Evolutionary conservation across 2,113 vertebrate genomes (phyloP).

Genomic region (Lanius ludovicianus): DNA sequence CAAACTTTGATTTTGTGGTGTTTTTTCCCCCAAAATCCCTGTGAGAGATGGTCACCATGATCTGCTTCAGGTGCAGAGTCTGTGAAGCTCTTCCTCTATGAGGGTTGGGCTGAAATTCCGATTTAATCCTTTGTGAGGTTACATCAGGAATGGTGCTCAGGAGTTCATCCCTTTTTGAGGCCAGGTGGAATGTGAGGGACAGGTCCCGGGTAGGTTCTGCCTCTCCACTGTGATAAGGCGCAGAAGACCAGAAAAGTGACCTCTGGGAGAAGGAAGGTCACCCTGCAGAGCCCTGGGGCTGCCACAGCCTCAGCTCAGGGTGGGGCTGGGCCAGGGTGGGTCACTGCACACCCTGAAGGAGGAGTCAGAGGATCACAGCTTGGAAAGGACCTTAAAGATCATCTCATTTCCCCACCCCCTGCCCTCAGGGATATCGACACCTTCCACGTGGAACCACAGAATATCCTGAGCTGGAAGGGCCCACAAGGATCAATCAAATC

Average conservation of each 20-base stretch:
- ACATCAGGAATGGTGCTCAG: not conserved
- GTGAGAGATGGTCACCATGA: not conserved
- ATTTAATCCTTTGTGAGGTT: not conserved
- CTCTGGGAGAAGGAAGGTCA: not conserved
- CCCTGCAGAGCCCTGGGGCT: not conserved
- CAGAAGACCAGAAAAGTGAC: not conserved
- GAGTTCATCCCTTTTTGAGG: not conserved
- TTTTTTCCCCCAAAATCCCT: not conserved
- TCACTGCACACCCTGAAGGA: not conserved
- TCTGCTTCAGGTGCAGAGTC: not conserved
- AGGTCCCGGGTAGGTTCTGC: not conserved
- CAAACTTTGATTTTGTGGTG: not conserved
- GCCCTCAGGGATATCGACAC: not conserved
- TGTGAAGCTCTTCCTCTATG: not conserved
- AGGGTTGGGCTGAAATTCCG: not conserved
- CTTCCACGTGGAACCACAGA: not conserved
- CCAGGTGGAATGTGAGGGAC: not conserved
- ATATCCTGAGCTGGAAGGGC: not conserved
- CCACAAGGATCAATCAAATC: not conserved
- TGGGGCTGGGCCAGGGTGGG: not conserved
- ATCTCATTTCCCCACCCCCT: not conserved
- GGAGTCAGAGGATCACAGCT: not conserved
- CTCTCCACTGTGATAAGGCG: accelerated
- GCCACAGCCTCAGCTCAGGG: not conserved
- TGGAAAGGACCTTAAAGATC: not conserved